Conservation (phyloP, 2,888 invertebrate genomes). For the Nomada goodeniana region DNA sequence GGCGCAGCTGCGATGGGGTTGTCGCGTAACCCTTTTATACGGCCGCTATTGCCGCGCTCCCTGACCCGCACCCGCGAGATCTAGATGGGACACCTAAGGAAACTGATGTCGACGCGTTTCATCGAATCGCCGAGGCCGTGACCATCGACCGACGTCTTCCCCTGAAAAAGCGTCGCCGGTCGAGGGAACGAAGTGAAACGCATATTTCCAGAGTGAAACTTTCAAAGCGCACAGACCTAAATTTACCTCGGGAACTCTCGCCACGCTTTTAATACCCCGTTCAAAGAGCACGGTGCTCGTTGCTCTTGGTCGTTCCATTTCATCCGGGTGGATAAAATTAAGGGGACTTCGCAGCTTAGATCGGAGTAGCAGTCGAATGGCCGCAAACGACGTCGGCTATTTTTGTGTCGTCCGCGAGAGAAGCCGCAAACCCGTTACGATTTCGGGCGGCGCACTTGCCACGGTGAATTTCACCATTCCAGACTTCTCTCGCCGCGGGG, state of each 20-base stretch:
- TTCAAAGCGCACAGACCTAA: background rate
- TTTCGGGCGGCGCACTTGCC: constrained; percentile 60
- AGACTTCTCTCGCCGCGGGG: background rate
- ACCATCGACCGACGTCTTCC: background rate
- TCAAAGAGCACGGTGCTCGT: constrained; percentile 37
- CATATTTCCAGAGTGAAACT: too few relatives aligned
- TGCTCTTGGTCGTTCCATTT: constrained; percentile 38
- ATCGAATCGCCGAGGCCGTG: constrained; percentile 29
- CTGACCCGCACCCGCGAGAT: constrained; percentile 33
- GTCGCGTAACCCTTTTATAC: constrained; percentile 43
- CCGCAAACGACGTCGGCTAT: constrained; percentile 70
- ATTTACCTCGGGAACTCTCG: constrained; percentile 12
- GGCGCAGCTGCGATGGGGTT: constrained; percentile 62
- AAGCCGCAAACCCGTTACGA: constrained; percentile 67
- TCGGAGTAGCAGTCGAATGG: constrained; percentile 70
- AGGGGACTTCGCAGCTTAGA: constrained; percentile 68
- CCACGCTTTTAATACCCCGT: constrained; percentile 11
- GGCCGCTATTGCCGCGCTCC: constrained; percentile 30
- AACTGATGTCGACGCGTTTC: constrained; percentile 53
- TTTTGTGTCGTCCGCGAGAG: constrained; percentile 71
- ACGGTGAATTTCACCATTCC: constrained; percentile 53
- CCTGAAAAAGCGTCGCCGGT: background rate
- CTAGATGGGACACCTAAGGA: constrained; percentile 24
- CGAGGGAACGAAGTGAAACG: too few relatives aligned
- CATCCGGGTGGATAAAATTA: constrained; percentile 66